Conservation (phyloP, 92 coral and sea anemone genomes). For the Heliopora coerulea region DNA sequence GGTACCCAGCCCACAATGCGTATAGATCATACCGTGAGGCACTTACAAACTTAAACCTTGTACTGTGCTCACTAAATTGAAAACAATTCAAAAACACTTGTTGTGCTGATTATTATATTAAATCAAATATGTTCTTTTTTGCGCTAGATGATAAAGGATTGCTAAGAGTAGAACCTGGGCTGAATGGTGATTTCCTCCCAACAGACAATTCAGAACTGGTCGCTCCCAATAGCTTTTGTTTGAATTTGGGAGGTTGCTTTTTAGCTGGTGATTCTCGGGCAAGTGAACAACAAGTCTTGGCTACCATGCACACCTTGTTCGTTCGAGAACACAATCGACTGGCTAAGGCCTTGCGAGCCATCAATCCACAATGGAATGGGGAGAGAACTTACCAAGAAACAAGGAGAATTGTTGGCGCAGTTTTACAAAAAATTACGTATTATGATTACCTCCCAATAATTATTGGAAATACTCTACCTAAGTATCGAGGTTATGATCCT, state of each 20-base stretch:
- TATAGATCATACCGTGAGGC: no score
- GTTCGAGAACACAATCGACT: conserved; percentile 31
- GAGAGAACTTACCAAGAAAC: conserved; percentile 29
- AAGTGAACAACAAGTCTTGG: conserved; percentile 12
- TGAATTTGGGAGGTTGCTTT: conserved; percentile 9
- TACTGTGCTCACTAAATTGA: no score
- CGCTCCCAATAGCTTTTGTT: conserved; percentile 14
- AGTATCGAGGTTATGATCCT: conserved; percentile 24
- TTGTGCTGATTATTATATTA: no score
- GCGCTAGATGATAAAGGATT: conserved; percentile 2
- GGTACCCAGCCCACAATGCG: no score
- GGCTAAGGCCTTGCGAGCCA: not conserved
- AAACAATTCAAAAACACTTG: no score
- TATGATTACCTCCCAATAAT: conserved; percentile 36
- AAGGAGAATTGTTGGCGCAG: conserved; percentile 18
- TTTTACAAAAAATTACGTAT: conserved; percentile 27
- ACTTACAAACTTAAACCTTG: no score
- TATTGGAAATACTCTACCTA: conserved; percentile 16
- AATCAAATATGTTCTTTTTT: not conserved
- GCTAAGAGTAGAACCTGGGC: not conserved
- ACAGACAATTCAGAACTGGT: not conserved
- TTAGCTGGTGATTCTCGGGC: conserved; percentile 24
- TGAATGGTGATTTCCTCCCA: conserved; percentile 22
- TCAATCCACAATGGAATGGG: conserved; percentile 30
- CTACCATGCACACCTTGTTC: conserved; percentile 21